A percentile compares a stretch with the other conserved stretches of the same genome.
Evolutionary conservation across 92 coral and sea anemone genomes (phyloP).

Genomic region (Epizoanthus rinbou): DNA sequence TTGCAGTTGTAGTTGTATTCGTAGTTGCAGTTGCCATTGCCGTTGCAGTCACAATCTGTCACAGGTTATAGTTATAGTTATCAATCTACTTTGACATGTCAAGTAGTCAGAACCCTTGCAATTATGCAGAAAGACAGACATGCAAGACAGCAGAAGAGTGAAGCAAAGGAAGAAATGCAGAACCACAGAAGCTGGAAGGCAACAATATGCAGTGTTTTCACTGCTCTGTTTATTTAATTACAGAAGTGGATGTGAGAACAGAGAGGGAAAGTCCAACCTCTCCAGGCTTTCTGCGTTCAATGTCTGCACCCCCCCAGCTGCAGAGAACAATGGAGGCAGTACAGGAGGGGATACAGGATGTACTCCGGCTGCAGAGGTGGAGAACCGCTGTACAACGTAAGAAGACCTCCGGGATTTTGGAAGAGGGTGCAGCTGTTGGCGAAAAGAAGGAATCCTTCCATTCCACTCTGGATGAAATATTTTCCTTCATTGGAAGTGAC

Average conservation of each 20-base stretch:
- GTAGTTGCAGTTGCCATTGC: too few relatives aligned
- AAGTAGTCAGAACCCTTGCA: too few relatives aligned
- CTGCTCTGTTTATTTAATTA: neutral
- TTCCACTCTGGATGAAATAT: conserved; percentile 82
- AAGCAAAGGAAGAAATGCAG: neutral
- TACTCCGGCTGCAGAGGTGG: conserved; percentile 93
- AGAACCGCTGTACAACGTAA: conserved; percentile 82
- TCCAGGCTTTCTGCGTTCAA: conserved; percentile 72
- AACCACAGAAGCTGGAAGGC: neutral
- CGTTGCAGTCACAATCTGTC: too few relatives aligned
- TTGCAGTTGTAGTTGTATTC: too few relatives aligned
- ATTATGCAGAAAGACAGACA: too few relatives aligned
- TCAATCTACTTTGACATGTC: too few relatives aligned
- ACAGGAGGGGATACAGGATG: conserved; percentile 87
- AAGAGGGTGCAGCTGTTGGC: conserved; percentile 29
- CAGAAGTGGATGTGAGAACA: neutral
- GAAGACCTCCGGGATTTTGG: conserved; percentile 34
- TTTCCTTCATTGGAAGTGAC: conserved; percentile 86
- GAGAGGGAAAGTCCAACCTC: conserved; percentile 17
- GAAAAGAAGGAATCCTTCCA: conserved; percentile 47
- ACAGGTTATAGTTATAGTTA: too few relatives aligned
- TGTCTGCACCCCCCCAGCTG: conserved; percentile 90
- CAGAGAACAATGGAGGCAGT: conserved; percentile 75
- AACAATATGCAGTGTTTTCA: neutral
- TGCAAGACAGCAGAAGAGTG: too few relatives aligned